Base-by-base conservation (phyloP, 1,140 invertebrate genomes). In the Dendroctonus ponderosae region DNA sequence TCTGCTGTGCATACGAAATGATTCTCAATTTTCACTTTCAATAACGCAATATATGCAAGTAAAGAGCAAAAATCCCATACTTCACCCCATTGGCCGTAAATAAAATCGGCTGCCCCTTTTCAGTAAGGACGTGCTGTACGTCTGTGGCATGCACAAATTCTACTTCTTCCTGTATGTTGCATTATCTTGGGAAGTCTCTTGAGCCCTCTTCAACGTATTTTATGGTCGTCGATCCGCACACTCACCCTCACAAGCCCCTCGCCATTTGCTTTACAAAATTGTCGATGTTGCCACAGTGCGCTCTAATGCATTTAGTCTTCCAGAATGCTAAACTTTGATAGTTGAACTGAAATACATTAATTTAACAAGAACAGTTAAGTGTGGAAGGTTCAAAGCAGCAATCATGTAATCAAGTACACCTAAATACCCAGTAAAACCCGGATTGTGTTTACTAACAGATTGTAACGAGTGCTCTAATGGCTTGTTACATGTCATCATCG, bases 151-250 rank as follows among this genome's bases (percentile, higher is more conserved):
- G 60, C 66, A 68, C 52, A 62, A 62, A 49, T 61, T 68, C 66
- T 44, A 62, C 61, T 72, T 71, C 69, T 64, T 58, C 59, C 38
- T 57, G 58, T 58, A 52, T 12, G 60, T 67, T 46, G 67, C 69
- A 66, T 69, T 73, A 74, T 71, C 71, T 71, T 69, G 74, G 73
- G 70, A 67, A 69, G 72, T 74, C 75, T 72, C 75, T 66, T 57
- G 75, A 64, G 75, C 72, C 71, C 74, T 76, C 74, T 77, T 75
- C 74, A 75, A 75, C 69, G 73, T 77, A 76, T 75, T 77, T 77
- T 77, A 76, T 73, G 70, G 70, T 71, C 66, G 70, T 41, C 44
- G 38, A 38, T 40, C 46, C 50, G 41, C 57, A 41, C 49, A 41
- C 49, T 43, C 58, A 6, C 54, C 53, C 48, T 67, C 70, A 59